phyloP scores from a whole-genome alignment of 2,113 vertebrate genomes.

The Sinocyclocheilus anshuiensis region DNA sequence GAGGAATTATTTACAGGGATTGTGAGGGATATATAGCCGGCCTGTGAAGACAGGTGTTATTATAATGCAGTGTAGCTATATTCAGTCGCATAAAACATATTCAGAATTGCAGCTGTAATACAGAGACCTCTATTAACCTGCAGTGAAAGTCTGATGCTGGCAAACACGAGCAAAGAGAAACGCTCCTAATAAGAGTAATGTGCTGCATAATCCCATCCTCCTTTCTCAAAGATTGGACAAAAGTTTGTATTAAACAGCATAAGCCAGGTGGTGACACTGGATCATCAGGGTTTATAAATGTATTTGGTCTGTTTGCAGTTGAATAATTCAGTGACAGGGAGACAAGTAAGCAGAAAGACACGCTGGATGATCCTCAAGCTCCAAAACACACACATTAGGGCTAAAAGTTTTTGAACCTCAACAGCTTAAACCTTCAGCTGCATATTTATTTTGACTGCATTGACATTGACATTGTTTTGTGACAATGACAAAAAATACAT shows the following conservation, averaged over 20 bases:
- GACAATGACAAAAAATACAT: too few species aligned
- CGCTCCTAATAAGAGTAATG: background rate
- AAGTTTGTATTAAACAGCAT: background rate
- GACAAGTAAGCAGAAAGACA: background rate
- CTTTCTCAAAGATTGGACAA: conserved; percentile 9
- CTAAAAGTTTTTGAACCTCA: background rate
- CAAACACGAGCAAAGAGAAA: background rate
- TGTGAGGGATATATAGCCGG: background rate
- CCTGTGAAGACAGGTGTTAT: background rate
- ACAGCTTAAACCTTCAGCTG: background rate
- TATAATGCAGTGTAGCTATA: conserved; percentile 3
- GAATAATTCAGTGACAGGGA: background rate
- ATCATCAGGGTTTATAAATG: background rate
- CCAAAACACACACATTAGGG: background rate
- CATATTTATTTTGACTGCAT: background rate
- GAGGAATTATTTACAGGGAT: conserved; percentile 31
- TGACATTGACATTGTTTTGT: background rate
- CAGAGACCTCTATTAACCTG: conserved; percentile 27
- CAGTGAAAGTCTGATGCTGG: conserved; percentile 8
- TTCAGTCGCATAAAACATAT: background rate
- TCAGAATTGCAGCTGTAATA: background rate
- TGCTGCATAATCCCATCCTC: conserved; percentile 13
- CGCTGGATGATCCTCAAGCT: background rate
- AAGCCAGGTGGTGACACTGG: background rate
- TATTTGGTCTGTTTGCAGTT: conserved; percentile 23